Evolutionary conservation across 92 coral and sea anemone genomes (phyloP).

Genomic region (Pocillopora grandis): DNA sequence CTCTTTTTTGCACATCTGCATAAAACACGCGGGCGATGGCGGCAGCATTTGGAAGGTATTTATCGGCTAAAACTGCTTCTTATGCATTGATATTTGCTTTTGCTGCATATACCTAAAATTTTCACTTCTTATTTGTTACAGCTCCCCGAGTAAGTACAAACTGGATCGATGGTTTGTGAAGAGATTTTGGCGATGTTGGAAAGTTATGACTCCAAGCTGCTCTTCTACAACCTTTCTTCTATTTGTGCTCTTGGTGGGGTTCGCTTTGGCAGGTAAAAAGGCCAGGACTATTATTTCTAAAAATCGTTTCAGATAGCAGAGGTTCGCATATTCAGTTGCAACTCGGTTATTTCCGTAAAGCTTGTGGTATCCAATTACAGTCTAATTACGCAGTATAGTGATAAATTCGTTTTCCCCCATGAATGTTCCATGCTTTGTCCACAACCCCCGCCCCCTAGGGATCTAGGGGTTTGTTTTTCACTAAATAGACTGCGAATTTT

Average conservation of each 20-base stretch:
- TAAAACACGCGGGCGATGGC: background rate
- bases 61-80: background rate
- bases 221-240: constrained; percentile 74
- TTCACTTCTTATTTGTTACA: background rate
- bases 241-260: constrained; percentile 75
- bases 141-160: constrained; percentile 38
- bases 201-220: constrained; percentile 79
- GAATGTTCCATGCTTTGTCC: too few relatives aligned
- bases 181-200: constrained; percentile 76
- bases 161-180: constrained; percentile 82
- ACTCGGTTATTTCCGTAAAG: too few relatives aligned
- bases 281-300: too few relatives aligned
- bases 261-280: constrained; percentile 68
- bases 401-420: too few relatives aligned
- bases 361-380: too few relatives aligned
- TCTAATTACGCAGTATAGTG: too few relatives aligned
- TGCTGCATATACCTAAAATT: background rate
- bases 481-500: too few relatives aligned
- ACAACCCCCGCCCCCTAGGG: too few relatives aligned
- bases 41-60: constrained; percentile 1
- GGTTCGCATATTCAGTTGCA: too few relatives aligned
- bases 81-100: background rate
- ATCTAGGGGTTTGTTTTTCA: too few relatives aligned
- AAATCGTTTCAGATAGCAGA: too few relatives aligned
- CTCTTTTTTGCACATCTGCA: background rate